Percentiles rank a stretch among this genome's conserved stretches.
Evolutionary conservation across 2,113 vertebrate genomes (phyloP).

Genomic region (Zootoca vivipara): DNA sequence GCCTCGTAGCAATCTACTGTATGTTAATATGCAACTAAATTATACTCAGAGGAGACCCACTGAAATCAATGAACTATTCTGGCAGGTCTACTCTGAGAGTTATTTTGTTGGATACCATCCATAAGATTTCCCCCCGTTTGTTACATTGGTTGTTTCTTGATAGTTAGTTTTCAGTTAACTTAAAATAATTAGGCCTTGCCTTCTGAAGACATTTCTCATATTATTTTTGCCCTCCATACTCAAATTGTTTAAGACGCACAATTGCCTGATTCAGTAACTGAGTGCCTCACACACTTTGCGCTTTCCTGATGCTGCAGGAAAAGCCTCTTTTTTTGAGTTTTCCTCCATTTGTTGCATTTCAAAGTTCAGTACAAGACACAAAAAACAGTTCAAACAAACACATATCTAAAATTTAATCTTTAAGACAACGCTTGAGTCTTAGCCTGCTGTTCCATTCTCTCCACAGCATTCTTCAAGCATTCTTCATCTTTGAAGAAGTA

Average conservation of each 20-base stretch:
- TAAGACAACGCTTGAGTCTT: conserved; percentile 56
- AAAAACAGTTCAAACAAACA: neutral
- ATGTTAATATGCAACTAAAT: no score
- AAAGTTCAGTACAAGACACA: neutral
- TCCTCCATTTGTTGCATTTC: neutral
- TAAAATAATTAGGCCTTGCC: no score
- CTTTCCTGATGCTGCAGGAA: neutral
- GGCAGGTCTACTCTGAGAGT: no score
- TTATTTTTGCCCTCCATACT: neutral
- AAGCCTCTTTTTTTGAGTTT: neutral
- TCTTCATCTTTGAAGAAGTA: conserved; percentile 85
- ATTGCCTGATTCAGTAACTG: neutral
- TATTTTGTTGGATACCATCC: no score
- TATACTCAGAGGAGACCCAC: no score
- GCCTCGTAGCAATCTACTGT: neutral
- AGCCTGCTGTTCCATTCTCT: conserved; percentile 80
- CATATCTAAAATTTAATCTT: conserved; percentile 37
- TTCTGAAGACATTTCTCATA: neutral
- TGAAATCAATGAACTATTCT: no score
- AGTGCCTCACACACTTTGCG: no score
- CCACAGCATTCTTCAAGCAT: conserved; percentile 81
- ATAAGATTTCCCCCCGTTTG: neutral
- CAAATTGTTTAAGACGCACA: neutral
- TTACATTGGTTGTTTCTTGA: neutral
- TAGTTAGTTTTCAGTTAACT: neutral